Percentiles rank a stretch among this genome's conserved stretches.
Conservation (phyloP, 2,113 vertebrate species). For the Phyllostomus discolor region DNA sequence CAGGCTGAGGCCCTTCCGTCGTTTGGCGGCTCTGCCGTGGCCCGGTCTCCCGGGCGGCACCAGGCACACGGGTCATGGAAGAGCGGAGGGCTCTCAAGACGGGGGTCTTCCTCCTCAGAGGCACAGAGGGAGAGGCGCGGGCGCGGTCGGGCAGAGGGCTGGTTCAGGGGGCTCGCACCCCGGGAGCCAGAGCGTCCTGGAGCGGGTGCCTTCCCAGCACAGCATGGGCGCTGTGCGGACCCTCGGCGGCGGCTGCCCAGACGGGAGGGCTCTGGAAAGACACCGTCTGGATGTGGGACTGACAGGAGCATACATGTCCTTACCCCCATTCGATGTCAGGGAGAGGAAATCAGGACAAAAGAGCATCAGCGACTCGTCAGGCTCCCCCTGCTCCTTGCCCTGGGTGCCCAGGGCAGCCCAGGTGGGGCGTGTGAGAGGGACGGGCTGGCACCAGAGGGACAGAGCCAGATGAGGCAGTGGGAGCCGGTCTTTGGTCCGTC, state of each 20-base stretch:
- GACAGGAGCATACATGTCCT: fast-evolving
- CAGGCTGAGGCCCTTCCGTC: fast-evolving
- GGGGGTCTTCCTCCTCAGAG: not conserved
- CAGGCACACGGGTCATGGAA: fast-evolving
- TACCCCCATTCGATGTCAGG: not conserved
- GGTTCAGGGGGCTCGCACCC: not conserved
- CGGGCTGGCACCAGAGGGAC: not conserved
- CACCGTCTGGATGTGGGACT: fast-evolving
- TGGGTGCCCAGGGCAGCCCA: not conserved
- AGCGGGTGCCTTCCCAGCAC: not conserved
- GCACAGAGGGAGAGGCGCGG: fast-evolving
- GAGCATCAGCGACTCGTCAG: no score
- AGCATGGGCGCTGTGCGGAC: no score
- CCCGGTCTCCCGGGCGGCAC: not conserved
- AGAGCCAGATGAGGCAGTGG: fast-evolving
- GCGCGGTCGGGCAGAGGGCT: fast-evolving
- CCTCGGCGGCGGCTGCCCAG: fast-evolving
- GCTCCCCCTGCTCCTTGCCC: no score
- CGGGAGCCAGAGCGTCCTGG: fast-evolving
- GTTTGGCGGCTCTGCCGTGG: not conserved
- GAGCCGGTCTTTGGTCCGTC: fast-evolving
- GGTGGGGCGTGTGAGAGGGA: fast-evolving
- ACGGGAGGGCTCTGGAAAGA: not conserved
- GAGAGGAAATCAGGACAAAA: not conserved
- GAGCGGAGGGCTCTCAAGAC: not conserved